These are phyloP conservation scores for Bradysia coprophila DNA, from an alignment of 1,140 invertebrate species.

Conservation along the genomic window DNA sequence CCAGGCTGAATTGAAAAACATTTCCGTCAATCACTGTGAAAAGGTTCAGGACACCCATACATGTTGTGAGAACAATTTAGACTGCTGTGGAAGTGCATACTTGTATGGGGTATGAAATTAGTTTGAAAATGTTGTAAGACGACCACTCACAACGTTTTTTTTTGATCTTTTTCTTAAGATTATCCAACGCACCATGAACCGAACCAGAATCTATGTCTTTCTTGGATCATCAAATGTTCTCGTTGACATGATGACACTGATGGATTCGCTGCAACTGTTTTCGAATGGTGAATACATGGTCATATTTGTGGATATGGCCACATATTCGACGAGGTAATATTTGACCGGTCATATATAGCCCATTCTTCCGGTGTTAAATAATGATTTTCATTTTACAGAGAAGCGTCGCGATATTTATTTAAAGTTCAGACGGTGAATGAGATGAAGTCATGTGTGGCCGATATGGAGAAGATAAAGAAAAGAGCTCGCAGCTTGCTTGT, in stretches of 20 bases:
- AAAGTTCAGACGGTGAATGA: slow-evolving; percentile 39
- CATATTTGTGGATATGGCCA: slow-evolving; percentile 83
- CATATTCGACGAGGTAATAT: slow-evolving; percentile 35
- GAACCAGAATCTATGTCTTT: slow-evolving; percentile 85
- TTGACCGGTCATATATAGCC: neutral
- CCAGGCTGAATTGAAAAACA: slow-evolving; percentile 49
- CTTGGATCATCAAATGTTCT: slow-evolving; percentile 61
- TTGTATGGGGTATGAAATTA: slow-evolving; percentile 56
- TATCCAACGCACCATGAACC: slow-evolving; percentile 74
- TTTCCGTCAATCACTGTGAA: slow-evolving; percentile 59
- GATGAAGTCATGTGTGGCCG: slow-evolving; percentile 37
- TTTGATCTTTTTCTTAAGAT: slow-evolving; percentile 25
- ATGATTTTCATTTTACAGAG: slow-evolving; percentile 22
- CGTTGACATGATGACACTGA: slow-evolving; percentile 75
- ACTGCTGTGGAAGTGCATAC: slow-evolving; percentile 51
- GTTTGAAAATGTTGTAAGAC: too few species aligned
- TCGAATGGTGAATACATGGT: slow-evolving; percentile 87
- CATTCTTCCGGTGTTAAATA: neutral
- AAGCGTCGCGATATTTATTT: slow-evolving; percentile 73
- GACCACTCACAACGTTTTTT: too few species aligned
- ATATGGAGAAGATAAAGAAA: slow-evolving; percentile 43
- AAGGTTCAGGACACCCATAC: slow-evolving; percentile 44
- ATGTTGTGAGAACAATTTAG: slow-evolving; percentile 51
- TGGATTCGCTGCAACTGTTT: slow-evolving; percentile 72
- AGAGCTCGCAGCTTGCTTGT: slow-evolving; percentile 65